These are phyloP conservation scores for Zootermopsis nevadensis DNA, from an alignment of 2,888 invertebrate species.

Conservation along the genomic window DNA sequence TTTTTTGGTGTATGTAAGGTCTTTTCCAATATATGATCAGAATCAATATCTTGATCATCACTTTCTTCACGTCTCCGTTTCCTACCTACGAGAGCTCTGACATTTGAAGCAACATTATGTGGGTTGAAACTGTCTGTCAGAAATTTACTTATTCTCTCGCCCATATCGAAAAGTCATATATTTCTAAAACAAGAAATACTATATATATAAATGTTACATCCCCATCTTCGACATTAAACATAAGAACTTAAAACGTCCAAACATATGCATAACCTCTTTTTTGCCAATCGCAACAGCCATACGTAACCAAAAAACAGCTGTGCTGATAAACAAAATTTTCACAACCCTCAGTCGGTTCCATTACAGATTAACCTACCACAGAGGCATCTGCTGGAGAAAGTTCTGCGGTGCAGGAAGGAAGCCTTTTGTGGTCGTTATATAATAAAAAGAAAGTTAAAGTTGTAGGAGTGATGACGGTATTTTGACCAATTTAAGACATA, in stretches of 20 bases:
- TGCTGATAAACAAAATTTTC: slow-evolving; percentile 10
- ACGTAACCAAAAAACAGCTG: too few relatives aligned
- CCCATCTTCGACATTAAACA: background rate
- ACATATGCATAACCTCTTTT: background rate
- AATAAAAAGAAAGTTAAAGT: slow-evolving; percentile 24
- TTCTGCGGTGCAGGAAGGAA: slow-evolving; percentile 10
- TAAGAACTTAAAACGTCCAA: background rate
- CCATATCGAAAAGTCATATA: slow-evolving; percentile 25
- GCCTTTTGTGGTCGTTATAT: background rate
- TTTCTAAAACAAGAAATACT: background rate
- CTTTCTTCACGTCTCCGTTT: slow-evolving; percentile 51
- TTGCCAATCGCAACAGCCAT: background rate
- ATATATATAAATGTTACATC: background rate
- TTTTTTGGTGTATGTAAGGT: slow-evolving; percentile 74
- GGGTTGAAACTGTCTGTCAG: slow-evolving; percentile 31
- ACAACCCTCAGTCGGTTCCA: background rate
- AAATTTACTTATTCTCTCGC: slow-evolving; percentile 42
- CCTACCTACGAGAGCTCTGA: slow-evolving; percentile 45
- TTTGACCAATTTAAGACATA: slow-evolving; percentile 8
- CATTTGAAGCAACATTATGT: slow-evolving; percentile 40
- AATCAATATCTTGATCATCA: slow-evolving; percentile 63
- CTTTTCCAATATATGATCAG: slow-evolving; percentile 67
- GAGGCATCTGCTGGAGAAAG: slow-evolving; percentile 34
- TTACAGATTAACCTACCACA: background rate
- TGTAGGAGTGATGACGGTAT: slow-evolving; percentile 1